Base-by-base conservation (phyloP, 2,888 invertebrate species). In the Halictus ligatus region DNA sequence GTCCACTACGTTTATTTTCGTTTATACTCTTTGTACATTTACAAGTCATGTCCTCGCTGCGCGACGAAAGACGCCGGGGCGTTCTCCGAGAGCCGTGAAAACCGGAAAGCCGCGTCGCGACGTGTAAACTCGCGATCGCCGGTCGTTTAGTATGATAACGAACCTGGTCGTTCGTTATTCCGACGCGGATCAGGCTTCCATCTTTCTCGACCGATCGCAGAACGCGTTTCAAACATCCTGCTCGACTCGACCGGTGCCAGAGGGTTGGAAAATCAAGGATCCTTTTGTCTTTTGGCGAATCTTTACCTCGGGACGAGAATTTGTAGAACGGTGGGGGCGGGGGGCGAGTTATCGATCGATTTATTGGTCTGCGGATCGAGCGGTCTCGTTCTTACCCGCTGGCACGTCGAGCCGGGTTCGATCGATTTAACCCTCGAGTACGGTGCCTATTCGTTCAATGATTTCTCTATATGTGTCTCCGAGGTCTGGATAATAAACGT, bases 71-170 rank as follows among this genome's bases (percentile, higher is more conserved):
- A 58, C 78, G 74, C 78, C 35, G 13, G 21, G 10, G 67, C 67
- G 67, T 67, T 48, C 25, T 29, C 50, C 25, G 72, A 46, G 75
- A 79, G 69, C 54, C 82, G 85, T 84, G 89, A 91, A 91, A 91
- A 91, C 91, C 89, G 87, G 89, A 87, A 89, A 91, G 89, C 91
- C 91, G 78, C 60, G 13, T 25, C 25, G 25, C 60, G 60, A 64
- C 60, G 25, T 15, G 60, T 64, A 29, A 54, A 54, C 54, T 54
- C 54, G 21, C 54, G 54, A 54, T 54, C 54, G 54, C 54, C 21
- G 54, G 54, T 54, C 54, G 54, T 54, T 54, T n/a, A 54, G 54
- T 54, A 54, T 54, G 54, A 54, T 21, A 54, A 54, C 54, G 54
- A 54, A 15, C 29, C 15, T 67, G 15, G 35, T 67, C 15, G 29